phyloP scores from a whole-genome alignment of 2,888 invertebrate species.

The Pseudoips prasinana region DNA sequence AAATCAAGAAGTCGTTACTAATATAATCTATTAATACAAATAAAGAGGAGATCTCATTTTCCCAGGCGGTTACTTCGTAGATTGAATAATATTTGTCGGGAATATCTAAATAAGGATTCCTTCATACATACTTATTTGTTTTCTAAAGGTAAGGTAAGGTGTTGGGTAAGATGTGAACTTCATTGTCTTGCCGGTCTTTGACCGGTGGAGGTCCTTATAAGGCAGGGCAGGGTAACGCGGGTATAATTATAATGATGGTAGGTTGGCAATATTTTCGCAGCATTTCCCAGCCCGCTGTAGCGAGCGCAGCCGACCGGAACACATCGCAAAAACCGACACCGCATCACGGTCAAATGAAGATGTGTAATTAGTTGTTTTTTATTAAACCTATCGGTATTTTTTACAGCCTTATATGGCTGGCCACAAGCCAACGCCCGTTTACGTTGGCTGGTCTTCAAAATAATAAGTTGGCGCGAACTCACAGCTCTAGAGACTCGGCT shows the following conservation, averaged over 20 bases:
- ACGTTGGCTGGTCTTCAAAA: slow-evolving; percentile 61
- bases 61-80: too few relatives aligned
- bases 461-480: slow-evolving; percentile 46
- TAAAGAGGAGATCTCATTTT: too few relatives aligned
- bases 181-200: slow-evolving; percentile 21
- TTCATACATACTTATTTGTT: too few relatives aligned
- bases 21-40: too few relatives aligned
- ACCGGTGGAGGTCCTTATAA: slow-evolving; percentile 34
- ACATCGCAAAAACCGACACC: slow-evolving; percentile 55
- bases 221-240: slow-evolving; percentile 33
- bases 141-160: neutral
- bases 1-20: too few relatives aligned
- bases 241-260: slow-evolving; percentile 29
- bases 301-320: slow-evolving; percentile 55
- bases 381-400: slow-evolving; percentile 54
- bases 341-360: slow-evolving; percentile 80
- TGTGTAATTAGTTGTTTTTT: slow-evolving; percentile 74
- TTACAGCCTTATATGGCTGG: slow-evolving; percentile 59
- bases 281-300: slow-evolving; percentile 59
- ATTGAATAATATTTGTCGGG: too few relatives aligned
- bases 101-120: too few relatives aligned
- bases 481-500: slow-evolving; percentile 18
- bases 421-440: slow-evolving; percentile 63
- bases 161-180: slow-evolving; percentile 6
- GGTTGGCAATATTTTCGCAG: slow-evolving; percentile 45